Base-by-base conservation (phyloP, 2,888 invertebrate genomes). In the Agrypnus murinus region DNA sequence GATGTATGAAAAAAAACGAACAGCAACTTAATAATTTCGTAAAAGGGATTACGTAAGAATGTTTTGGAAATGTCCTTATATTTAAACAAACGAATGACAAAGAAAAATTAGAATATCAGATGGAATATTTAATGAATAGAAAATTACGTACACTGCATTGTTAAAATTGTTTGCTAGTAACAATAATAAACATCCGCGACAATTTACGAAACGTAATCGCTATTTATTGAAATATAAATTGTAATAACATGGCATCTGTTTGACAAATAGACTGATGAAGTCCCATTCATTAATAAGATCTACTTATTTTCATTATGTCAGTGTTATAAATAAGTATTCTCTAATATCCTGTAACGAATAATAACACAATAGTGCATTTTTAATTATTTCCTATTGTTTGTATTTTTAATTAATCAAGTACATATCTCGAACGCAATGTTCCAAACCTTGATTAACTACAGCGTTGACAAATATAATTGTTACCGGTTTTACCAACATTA, bases 231-330 rank as follows among this genome's bases (percentile, higher is more conserved):
- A 58, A 48, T 63, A 63, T 50, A 50, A 63, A 53, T 48, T 63
- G 62, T 62, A 62, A 55, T 55, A 55, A 36, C 55, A 65, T 55
- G 50, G 43, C 55, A 55, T 55, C 40, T 57, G 65, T 65, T 64
- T 46, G 59, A 66, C 66, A 66, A 66, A 59, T 59, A 43, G 59
- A 40, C 40, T 43, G n/a, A n/a, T n/a, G n/a, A 58, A 36, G 40
- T 57, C 50, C 25, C 45, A 45, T 66, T 66, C 59, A 66, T 66
- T 66, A 66, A 59, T 48, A 59, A 59, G 59, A 43, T 57, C 55
- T 57, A 38, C 43, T 66, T 66, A 59, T 48, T 66, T n/a, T 92
- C 60, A 73, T 74, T 74, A 73, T 77, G 75, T 77, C 77, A 77
- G 59, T 73, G 74, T 76, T 77, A 77, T 74, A 76, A 76, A 75